These are phyloP conservation scores for Pristionchus fissidentatus DNA, from an alignment of 2,888 invertebrate species.

Conservation along the genomic window DNA sequence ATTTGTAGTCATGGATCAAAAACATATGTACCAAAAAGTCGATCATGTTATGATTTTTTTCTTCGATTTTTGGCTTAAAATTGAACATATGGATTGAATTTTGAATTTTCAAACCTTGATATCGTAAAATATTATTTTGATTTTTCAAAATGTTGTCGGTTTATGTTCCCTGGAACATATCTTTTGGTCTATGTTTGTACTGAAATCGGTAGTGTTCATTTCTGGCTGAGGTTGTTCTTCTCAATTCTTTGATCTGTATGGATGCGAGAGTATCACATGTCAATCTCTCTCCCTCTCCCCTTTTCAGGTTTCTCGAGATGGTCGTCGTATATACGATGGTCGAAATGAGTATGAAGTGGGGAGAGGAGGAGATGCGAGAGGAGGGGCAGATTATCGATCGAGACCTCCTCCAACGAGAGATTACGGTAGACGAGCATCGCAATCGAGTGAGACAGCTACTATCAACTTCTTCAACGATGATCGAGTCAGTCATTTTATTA, in stretches of 20 bases:
- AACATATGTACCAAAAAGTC: too few species aligned
- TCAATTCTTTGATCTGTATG: too few species aligned
- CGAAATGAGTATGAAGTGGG: constrained; percentile 38
- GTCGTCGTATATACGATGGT: constrained; percentile 25
- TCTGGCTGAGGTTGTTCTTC: too few species aligned
- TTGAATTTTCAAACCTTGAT: background rate
- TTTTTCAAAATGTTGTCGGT: too few species aligned
- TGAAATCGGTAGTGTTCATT: too few species aligned
- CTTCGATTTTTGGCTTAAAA: too few species aligned
- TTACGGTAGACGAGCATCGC: constrained; percentile 9
- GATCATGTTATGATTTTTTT: too few species aligned
- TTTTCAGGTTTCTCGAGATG: constrained; percentile 18
- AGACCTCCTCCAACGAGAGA: background rate
- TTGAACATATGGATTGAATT: background rate
- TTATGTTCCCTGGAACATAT: too few species aligned
- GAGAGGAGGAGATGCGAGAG: background rate
- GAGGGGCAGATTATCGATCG: background rate
- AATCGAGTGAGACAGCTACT: constrained; percentile 65
- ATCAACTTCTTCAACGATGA: constrained; percentile 74
- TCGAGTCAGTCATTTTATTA: constrained; percentile 51
- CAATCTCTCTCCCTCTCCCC: background rate
- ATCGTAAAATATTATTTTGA: too few species aligned
- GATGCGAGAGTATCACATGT: too few species aligned
- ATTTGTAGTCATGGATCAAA: too few species aligned
- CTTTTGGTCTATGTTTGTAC: too few species aligned